These are phyloP conservation scores for Hirtodrosophila histrioides DNA, from an alignment of 2,888 invertebrate species.

Conservation along the genomic window DNA sequence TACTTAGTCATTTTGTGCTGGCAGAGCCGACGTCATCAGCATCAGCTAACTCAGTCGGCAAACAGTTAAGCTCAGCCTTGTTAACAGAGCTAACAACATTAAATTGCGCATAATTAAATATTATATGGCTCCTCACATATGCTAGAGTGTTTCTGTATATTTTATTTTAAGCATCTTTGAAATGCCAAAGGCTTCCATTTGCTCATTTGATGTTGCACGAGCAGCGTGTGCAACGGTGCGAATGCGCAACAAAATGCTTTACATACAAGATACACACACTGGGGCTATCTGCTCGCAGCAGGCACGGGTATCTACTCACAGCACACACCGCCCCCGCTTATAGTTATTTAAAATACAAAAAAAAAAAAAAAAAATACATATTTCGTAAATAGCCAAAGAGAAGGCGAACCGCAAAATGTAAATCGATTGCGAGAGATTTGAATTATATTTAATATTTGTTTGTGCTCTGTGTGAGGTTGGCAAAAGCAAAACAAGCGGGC, in stretches of 20 bases:
- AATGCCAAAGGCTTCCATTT: slow-evolving; percentile 18
- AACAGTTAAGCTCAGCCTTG: too few species aligned
- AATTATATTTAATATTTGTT: slow-evolving; percentile 22
- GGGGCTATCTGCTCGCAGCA: background rate
- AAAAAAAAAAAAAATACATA: slow-evolving; percentile 2
- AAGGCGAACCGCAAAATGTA: too few species aligned
- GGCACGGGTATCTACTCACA: background rate
- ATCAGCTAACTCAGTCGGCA: too few species aligned
- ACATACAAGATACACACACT: slow-evolving; percentile 7
- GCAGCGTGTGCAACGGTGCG: slow-evolving; percentile 53
- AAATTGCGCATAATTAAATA: too few species aligned
- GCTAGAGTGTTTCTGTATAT: background rate
- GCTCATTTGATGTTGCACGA: slow-evolving; percentile 10
- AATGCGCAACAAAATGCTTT: slow-evolving; percentile 37
- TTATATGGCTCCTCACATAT: background rate
- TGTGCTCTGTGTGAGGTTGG: slow-evolving; percentile 16
- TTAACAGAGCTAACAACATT: too few species aligned
- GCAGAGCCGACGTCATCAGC: too few species aligned
- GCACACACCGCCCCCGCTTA: background rate
- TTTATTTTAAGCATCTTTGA: slow-evolving; percentile 24
- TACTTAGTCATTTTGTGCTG: too few species aligned
- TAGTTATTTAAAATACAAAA: background rate
- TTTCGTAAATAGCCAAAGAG: slow-evolving; percentile 26
- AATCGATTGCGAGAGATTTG: slow-evolving; percentile 35
- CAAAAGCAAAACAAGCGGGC: slow-evolving; percentile 29